Conservation (phyloP, 2,113 vertebrate species). For the Malurus alboscapulatus region DNA sequence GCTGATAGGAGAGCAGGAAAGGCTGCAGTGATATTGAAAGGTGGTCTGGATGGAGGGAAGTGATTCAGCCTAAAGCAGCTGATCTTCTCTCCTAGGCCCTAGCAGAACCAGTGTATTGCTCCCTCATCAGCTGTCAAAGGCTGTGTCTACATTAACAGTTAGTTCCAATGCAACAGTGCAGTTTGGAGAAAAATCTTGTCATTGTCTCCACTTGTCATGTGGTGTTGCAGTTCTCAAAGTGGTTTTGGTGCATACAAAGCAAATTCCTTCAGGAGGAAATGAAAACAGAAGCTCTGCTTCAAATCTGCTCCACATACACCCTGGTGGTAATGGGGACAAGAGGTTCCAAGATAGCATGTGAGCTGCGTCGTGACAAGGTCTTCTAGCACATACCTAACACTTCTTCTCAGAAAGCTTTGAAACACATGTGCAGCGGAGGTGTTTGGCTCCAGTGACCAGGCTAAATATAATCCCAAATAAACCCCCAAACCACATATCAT, state of each 20-base stretch:
- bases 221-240: slow-evolving; percentile 1
- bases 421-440: background rate
- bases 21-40: background rate
- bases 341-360: background rate
- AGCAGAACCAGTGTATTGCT: background rate
- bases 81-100: background rate
- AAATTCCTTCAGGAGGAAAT: slow-evolving; percentile 19
- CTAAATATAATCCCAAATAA: slow-evolving; percentile 34
- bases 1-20: background rate
- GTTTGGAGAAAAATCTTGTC: background rate
- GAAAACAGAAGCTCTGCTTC: slow-evolving; percentile 14
- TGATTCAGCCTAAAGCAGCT: background rate
- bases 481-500: background rate
- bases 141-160: background rate
- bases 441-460: background rate
- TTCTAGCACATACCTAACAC: slow-evolving; percentile 25
- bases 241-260: slow-evolving; percentile 2
- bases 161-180: background rate
- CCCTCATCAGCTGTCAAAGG: background rate
- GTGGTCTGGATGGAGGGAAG: background rate
- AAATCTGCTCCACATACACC: background rate
- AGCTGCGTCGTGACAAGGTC: background rate
- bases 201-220: slow-evolving; percentile 19
- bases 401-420: slow-evolving; percentile 14
- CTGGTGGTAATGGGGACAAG: slow-evolving; percentile 21